Evolutionary conservation across 2,888 invertebrate species (phyloP).

Genomic region (Hoplodrina blanda): DNA sequence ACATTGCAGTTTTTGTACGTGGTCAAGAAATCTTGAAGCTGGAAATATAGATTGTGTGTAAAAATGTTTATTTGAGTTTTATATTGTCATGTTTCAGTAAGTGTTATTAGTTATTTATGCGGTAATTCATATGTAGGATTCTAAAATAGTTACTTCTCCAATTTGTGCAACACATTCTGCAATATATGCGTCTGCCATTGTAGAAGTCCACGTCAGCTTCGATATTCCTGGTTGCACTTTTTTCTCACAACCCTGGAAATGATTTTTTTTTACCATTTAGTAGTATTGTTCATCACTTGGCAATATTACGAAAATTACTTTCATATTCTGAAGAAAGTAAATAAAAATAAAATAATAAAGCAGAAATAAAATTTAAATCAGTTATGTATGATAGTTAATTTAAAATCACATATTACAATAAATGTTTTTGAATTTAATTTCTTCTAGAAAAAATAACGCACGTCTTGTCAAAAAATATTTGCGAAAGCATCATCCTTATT

Average conservation of each 20-base stretch:
- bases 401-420: no score
- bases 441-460: slow-evolving; percentile 6
- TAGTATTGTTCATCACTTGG: slow-evolving; percentile 20
- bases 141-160: slow-evolving; percentile 87
- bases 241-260: slow-evolving; percentile 87
- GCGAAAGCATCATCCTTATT: no score
- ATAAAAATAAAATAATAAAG: no score
- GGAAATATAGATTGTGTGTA: slow-evolving; percentile 62
- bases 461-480: slow-evolving; percentile 19
- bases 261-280: slow-evolving; percentile 39
- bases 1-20: slow-evolving; percentile 95
- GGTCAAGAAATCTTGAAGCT: slow-evolving; percentile 94
- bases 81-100: no score
- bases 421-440: no score
- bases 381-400: no score
- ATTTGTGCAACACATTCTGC: slow-evolving; percentile 93
- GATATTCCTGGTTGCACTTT: slow-evolving; percentile 94
- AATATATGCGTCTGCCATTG: slow-evolving; percentile 93
- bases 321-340: no score
- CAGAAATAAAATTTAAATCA: no score
- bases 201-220: slow-evolving; percentile 94
- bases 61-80: no score
- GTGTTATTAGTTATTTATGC: background rate
- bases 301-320: background rate
- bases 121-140: background rate